A percentile compares a stretch with the other conserved stretches of the same genome.
Evolutionary conservation across 2,113 vertebrate genomes (phyloP).

Genomic region (Bubo blakistoni): DNA sequence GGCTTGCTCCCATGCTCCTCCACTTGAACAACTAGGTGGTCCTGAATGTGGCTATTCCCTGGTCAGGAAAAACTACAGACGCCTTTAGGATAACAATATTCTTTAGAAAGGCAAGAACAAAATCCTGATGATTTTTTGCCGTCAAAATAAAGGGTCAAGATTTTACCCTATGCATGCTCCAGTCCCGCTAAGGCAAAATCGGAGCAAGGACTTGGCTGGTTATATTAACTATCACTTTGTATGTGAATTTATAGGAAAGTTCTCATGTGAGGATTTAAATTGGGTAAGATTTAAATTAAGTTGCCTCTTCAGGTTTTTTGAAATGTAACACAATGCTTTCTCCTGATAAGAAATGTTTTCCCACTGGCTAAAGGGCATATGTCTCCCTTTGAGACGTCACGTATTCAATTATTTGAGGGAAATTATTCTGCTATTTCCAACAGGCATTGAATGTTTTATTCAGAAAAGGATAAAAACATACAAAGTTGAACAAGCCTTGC

Average conservation of each 20-base stretch:
- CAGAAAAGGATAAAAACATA: neutral
- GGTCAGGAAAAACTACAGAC: neutral
- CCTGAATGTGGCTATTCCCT: neutral
- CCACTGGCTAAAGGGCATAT: neutral
- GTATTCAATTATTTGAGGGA: neutral
- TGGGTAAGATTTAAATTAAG: neutral
- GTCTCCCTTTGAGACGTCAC: neutral
- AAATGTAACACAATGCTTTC: neutral
- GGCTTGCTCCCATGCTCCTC: neutral
- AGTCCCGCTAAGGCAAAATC: neutral
- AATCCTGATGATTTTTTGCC: neutral
- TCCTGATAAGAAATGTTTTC: neutral
- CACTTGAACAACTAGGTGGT: neutral
- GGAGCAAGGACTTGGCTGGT: neutral
- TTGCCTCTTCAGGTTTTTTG: neutral
- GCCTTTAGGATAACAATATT: neutral
- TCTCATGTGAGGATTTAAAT: neutral
- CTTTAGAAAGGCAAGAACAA: neutral
- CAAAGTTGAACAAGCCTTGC: neutral
- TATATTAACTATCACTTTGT: neutral
- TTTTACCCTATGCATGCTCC: neutral
- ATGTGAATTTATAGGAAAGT: neutral
- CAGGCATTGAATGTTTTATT: neutral
- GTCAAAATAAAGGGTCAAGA: neutral
- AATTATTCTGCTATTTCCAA: constrained; percentile 4